phyloP scores from a whole-genome alignment of 64 coral and sea anemone genomes.

The Platygyra sinensis region DNA sequence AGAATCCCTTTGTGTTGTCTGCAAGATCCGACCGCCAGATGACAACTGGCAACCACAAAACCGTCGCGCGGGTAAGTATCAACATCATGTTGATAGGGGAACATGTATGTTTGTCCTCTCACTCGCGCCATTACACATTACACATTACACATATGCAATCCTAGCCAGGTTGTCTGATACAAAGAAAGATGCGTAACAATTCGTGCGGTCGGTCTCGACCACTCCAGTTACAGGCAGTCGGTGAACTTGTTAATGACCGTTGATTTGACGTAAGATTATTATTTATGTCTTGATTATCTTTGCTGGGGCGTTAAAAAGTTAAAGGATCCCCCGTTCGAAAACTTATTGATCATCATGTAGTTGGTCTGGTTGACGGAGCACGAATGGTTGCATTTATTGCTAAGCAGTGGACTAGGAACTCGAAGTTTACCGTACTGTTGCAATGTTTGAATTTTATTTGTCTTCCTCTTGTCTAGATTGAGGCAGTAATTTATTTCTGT shows the following conservation, averaged over 20 bases:
- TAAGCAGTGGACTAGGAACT: neutral
- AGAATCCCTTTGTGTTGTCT: slow-evolving; percentile 27
- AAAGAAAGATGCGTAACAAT: neutral
- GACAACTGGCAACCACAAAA: slow-evolving; percentile 14
- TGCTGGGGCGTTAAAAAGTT: too few relatives aligned
- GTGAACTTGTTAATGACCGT: too few relatives aligned
- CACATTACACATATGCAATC: too few relatives aligned
- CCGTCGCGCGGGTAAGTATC: neutral
- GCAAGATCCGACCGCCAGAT: slow-evolving; percentile 7
- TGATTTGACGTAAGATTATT: too few relatives aligned
- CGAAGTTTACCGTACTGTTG: neutral
- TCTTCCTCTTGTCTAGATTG: slow-evolving; percentile 40
- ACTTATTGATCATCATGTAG: too few relatives aligned
- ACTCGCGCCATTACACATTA: too few relatives aligned
- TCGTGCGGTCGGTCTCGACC: neutral
- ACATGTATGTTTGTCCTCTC: too few relatives aligned
- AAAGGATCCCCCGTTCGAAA: too few relatives aligned
- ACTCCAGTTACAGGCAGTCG: too few relatives aligned
- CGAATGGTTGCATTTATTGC: neutral
- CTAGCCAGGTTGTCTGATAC: neutral
- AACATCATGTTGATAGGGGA: too few relatives aligned
- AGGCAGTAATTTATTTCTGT: slow-evolving; percentile 92
- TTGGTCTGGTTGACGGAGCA: too few relatives aligned
- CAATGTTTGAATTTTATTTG: neutral
- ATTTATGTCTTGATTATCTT: too few relatives aligned